Conservation (phyloP, 2,888 invertebrate genomes). For the Agonopterix heracliana region DNA sequence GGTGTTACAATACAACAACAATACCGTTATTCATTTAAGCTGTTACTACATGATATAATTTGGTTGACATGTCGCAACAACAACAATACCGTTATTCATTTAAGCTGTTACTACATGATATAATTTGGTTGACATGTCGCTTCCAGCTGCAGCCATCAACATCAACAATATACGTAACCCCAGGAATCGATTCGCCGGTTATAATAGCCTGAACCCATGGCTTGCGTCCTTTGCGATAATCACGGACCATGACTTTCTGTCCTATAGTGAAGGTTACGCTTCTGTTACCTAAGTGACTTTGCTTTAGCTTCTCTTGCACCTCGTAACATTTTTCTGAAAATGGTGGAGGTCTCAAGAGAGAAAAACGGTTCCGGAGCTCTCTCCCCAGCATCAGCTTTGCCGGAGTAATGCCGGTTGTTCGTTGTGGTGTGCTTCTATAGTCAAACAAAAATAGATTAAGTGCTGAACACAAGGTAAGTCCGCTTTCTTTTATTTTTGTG, state of each 20-base stretch:
- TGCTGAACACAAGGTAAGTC: slow-evolving; percentile 1
- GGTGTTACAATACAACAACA: no score
- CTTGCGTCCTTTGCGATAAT: slow-evolving; percentile 6
- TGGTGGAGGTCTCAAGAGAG: slow-evolving; percentile 11
- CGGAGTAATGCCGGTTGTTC: slow-evolving; percentile 9
- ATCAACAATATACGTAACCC: background rate
- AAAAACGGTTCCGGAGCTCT: no score
- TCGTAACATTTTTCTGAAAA: background rate
- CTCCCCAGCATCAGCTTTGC: slow-evolving; percentile 9
- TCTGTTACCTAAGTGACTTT: slow-evolving; percentile 1
- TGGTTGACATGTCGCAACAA: no score
- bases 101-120: no score
- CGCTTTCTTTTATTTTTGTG: slow-evolving; percentile 11
- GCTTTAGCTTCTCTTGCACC: background rate
- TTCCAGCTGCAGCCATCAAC: background rate
- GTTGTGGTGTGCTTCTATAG: slow-evolving; percentile 9
- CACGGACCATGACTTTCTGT: slow-evolving; percentile 10
- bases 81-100: no score
- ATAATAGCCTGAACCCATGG: slow-evolving; percentile 4
- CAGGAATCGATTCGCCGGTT: background rate
- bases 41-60: no score
- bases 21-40: no score
- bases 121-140: background rate
- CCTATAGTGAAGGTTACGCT: slow-evolving; percentile 3
- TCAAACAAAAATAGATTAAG: slow-evolving; percentile 13